Base-by-base conservation (phyloP, 2,113 vertebrate species). In the Heterochromis multidens region DNA sequence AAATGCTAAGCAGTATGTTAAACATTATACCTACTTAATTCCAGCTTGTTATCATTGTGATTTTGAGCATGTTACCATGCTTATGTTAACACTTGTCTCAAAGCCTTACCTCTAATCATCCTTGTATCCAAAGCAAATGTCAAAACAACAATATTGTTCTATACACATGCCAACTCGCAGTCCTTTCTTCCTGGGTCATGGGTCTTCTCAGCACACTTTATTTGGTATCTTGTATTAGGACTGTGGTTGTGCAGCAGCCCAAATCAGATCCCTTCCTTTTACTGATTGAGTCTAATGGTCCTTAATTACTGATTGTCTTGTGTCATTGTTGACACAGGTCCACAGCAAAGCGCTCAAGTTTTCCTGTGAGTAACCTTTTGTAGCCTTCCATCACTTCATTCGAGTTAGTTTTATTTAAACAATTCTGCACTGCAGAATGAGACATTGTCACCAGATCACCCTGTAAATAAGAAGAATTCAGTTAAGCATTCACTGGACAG, bases 391-490 rank as follows among this genome's bases (percentile, higher is more conserved):
- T 33, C 19, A 95, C 59, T 4, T 82, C 21, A 1, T 5, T 29
- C 80, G 88, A 58, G 23, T 61, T 83, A 7, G 60, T 58, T 78
- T 82, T 29, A 31, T 21, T 78, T n/a, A 29, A 46, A 23, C 81
- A 90, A 12, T 4, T 61, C 60, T 35, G 74, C 3, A 4, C 25
- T 4, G 23, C 31, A 2, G 56, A 8, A 7, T 8, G 21, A 35
- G 57, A 2, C 1, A 25, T 11, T 11, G 29, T n/a, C 27, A 12
- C 7, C 2, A 35, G 29, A 25, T 12, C 49, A 14, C 27, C 40
- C 94, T 95, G 88, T 60, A 59, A 90, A 7, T 27, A 88, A 80
- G 29, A 23, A 58, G 17, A 82, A 27, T 12, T 61, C 2, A 19
- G 23, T 35, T 43, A 25, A 23, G 27, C 17, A 61, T 19, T 49